Evolutionary conservation across 2,888 invertebrate genomes (phyloP).

Genomic region (Athetis lepigone): DNA sequence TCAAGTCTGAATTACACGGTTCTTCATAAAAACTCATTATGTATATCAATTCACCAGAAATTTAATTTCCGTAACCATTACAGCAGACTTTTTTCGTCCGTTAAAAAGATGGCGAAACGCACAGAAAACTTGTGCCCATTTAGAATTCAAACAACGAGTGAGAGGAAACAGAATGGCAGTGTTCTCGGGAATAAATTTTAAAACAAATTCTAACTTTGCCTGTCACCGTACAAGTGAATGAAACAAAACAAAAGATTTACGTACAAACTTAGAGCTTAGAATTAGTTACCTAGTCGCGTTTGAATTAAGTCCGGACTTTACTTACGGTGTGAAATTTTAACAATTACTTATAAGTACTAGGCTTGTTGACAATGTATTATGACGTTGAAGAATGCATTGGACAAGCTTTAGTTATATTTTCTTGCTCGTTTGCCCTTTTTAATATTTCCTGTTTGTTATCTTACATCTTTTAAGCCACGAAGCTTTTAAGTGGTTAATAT

Average conservation of each 20-base stretch:
- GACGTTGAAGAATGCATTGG: conserved; percentile 23
- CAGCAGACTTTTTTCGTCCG: conserved; percentile 68
- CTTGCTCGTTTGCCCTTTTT: too few relatives aligned
- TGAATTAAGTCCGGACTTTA: conserved; percentile 67
- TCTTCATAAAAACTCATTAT: conserved; percentile 62
- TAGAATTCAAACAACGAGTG: conserved; percentile 86
- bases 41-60: conserved; percentile 64
- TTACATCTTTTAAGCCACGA: too few relatives aligned
- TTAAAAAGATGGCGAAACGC: conserved; percentile 69
- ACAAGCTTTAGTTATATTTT: too few relatives aligned
- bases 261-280: conserved; percentile 83
- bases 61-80: conserved; percentile 73
- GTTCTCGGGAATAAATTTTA: conserved; percentile 84
- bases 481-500: too few relatives aligned
- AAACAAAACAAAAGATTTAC: conserved; percentile 87
- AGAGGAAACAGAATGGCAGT: conserved; percentile 81
- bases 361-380: conserved; percentile 21
- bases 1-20: conserved; percentile 43
- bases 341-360: conserved; percentile 50
- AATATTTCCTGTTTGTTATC: too few relatives aligned
- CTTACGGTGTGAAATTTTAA: conserved; percentile 52
- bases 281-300: conserved; percentile 76
- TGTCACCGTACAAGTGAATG: conserved; percentile 82
- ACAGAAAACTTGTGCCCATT: conserved; percentile 75
- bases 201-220: conserved; percentile 84